Percentiles rank a stretch among this genome's conserved stretches.
Evolutionary conservation across 2,888 invertebrate genomes (phyloP).

Genomic region (Zele albiditarsus): DNA sequence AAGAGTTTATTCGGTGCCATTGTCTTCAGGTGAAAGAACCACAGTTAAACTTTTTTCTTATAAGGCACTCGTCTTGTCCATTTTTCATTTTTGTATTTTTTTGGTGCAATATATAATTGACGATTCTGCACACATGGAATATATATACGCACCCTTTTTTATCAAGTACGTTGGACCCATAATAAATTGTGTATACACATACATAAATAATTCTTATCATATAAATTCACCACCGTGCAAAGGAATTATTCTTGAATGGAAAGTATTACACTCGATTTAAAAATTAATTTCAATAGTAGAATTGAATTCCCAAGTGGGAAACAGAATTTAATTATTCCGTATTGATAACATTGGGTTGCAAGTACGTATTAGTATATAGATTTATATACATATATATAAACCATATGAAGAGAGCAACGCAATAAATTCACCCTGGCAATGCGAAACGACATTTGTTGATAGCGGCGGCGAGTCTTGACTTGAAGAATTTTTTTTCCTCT

Average conservation of each 20-base stretch:
- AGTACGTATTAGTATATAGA: conserved; percentile 41
- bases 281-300: no score
- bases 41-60: background rate
- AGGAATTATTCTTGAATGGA: no score
- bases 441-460: conserved; percentile 53
- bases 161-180: conserved; percentile 46
- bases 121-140: conserved; percentile 59
- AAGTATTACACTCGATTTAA: no score
- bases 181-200: no score
- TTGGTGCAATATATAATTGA: conserved; percentile 58
- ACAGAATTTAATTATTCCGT: conserved; percentile 41
- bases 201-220: no score
- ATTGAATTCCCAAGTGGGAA: no score
- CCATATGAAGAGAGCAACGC: conserved; percentile 38
- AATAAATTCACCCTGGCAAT: conserved; percentile 55
- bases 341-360: conserved; percentile 40
- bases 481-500: conserved; percentile 45
- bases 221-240: no score
- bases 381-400: background rate
- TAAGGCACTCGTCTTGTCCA: background rate
- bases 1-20: background rate
- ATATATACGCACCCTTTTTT: conserved; percentile 61
- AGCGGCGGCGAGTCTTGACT: conserved; percentile 50
- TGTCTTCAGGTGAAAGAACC: background rate
- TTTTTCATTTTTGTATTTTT: conserved; percentile 54